A percentile compares a stretch with the other conserved stretches of the same genome.
phyloP scores from a whole-genome alignment of 2,888 invertebrate species.

The Nasonia oneida region DNA sequence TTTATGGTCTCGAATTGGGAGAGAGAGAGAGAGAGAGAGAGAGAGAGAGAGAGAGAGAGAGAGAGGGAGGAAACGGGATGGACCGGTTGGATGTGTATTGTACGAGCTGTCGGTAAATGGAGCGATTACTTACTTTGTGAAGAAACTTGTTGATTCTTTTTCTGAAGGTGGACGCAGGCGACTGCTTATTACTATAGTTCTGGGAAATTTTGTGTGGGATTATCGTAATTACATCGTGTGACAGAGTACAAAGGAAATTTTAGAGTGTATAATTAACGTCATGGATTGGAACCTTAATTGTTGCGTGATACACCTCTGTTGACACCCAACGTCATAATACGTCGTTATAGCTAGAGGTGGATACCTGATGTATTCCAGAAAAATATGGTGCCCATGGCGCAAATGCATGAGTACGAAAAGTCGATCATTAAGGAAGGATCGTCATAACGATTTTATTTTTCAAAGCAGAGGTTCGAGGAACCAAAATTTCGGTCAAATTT shows the following conservation, averaged over 20 bases:
- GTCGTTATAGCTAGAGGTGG: not conserved
- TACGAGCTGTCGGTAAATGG: not conserved
- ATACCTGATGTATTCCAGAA: not conserved
- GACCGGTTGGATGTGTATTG: not conserved
- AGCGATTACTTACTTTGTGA: not conserved
- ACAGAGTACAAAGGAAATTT: not conserved
- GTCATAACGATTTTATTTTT: too few relatives aligned
- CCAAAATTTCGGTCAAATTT: not conserved
- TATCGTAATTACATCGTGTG: not conserved
- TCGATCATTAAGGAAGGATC: too few relatives aligned
- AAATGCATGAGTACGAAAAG: too few relatives aligned
- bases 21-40: not conserved
- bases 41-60: not conserved
- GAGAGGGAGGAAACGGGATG: not conserved
- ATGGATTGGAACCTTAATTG: not conserved
- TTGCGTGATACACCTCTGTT: not conserved
- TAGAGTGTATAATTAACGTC: not conserved
- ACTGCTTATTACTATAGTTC: not conserved
- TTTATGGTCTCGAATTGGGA: not conserved
- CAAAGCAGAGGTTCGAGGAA: not conserved
- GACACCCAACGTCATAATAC: slow-evolving; percentile 7
- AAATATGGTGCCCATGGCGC: too few relatives aligned
- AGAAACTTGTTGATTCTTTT: not conserved
- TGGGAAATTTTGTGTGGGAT: not conserved
- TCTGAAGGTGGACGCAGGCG: too few relatives aligned